Percentiles rank a stretch among this genome's conserved stretches.
Conservation (phyloP, 2,888 invertebrate genomes). For the Brachypterus glaber region DNA sequence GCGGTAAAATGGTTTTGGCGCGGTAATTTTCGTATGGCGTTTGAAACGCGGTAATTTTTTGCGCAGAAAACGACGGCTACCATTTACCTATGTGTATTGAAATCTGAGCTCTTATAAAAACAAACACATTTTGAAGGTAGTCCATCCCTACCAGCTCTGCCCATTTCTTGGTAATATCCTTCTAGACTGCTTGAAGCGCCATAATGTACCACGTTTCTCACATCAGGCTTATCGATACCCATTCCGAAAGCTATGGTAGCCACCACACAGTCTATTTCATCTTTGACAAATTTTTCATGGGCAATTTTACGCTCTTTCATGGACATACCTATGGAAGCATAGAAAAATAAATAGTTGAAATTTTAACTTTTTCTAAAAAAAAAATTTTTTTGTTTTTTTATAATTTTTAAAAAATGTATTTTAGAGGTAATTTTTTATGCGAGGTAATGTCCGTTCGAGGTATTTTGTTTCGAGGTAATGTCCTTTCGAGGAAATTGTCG, state of each 20-base stretch:
- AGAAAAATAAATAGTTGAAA: too few species aligned
- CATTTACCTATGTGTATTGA: conserved; percentile 34
- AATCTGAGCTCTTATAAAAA: conserved; percentile 47
- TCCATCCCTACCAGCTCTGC: conserved; percentile 65
- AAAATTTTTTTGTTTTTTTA: too few species aligned
- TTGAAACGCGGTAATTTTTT: neutral
- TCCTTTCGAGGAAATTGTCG: too few species aligned
- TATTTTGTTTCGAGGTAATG: too few species aligned
- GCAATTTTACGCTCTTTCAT: conserved; percentile 43
- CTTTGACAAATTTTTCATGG: conserved; percentile 54
- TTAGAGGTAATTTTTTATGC: too few species aligned
- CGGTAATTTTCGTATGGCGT: neutral
- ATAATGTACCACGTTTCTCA: conserved; percentile 60
- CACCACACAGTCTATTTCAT: conserved; percentile 50
- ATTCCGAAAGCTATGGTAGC: conserved; percentile 63
- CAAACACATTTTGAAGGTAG: conserved; percentile 47
- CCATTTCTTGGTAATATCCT: conserved; percentile 67
- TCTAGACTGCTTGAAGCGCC: conserved; percentile 61
- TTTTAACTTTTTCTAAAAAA: too few species aligned
- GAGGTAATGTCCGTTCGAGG: too few species aligned
- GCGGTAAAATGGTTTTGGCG: too few species aligned
- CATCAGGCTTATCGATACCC: conserved; percentile 65
- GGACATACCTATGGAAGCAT: too few species aligned
- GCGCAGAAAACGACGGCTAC: neutral
- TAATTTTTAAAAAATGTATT: too few species aligned